Base-by-base conservation (phyloP, 2,797 vertebrate genomes). In the Enteromius mattozi region DNA sequence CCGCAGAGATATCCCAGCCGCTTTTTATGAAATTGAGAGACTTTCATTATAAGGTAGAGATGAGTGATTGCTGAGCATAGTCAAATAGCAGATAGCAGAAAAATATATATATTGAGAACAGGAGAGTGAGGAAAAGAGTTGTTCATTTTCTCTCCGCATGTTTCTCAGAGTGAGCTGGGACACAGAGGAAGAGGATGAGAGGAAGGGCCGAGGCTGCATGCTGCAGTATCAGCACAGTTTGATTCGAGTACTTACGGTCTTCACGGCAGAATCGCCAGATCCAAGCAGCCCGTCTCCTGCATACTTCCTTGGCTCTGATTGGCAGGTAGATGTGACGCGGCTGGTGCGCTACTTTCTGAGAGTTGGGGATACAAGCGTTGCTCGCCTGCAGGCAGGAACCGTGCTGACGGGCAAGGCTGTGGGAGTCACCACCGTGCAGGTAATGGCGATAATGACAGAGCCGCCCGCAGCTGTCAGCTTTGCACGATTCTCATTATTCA, bases 181-280 rank as follows among this genome's bases (percentile, higher is more conserved):
- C 92, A 97, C 96, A 0, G 97, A 98, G 2, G 98, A 99, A 13
- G 97, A 97, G 56, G 97, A 99, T 0, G 97, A 99, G 14, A 97
- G 96, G 89, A 94, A 95, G 82, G 96, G 96, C 75, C 89, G 94
- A 37, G 97, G 97, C 56, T 99, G 98, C 4, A 82, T 97, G 78
- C 95, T 98, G 27, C 98, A 98, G 90, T 99, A 98, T 92, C 98
- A 99, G 80, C 96, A 96, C 1, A 96, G 98, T 0, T 91, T 91
- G 85, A 91, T 99, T 80, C 93, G 95, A 33, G 97, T 99, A 78
- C 91, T 97, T 21, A 96, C 97, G 0, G 95, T 91, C 1, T 96
- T 96, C 80, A 82, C 88, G 0, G 94, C 93, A 19, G 89, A 93
- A 86, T 27, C 88, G 89, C 87, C 91, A 88, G 0, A 81, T 89